Percentiles rank a stretch among this genome's conserved stretches.
Evolutionary conservation across 1,140 invertebrate genomes (phyloP).

Genomic region (Drosophila biarmipes): DNA sequence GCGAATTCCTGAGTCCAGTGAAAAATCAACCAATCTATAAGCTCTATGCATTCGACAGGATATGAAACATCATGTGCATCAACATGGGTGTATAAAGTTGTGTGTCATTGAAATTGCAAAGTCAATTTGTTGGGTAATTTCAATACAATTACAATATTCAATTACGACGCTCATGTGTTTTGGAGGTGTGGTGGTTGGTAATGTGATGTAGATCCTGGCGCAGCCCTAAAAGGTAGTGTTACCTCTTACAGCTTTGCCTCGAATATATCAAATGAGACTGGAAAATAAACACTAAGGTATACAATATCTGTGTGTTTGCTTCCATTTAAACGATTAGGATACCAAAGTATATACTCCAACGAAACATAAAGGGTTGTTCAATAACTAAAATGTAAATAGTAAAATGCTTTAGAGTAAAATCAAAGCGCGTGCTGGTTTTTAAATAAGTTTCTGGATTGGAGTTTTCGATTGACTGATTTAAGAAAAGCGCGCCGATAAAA

Average conservation of each 20-base stretch:
- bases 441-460: constrained; percentile 27
- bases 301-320: constrained; percentile 13
- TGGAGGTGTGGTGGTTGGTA: neutral
- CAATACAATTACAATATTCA: constrained; percentile 18
- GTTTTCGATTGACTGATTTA: constrained; percentile 52
- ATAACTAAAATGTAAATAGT: constrained; percentile 38
- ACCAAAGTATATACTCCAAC: constrained; percentile 7
- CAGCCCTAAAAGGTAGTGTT: neutral
- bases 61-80: constrained; percentile 30
- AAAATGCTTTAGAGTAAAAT: constrained; percentile 58
- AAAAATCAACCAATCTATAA: neutral
- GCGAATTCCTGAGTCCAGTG: no score
- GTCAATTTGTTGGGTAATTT: constrained; percentile 14
- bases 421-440: constrained; percentile 72
- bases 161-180: constrained; percentile 39
- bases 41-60: neutral
- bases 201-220: constrained; percentile 1
- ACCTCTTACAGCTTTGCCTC: neutral
- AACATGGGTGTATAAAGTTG: constrained; percentile 8
- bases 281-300: constrained; percentile 23
- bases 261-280: neutral
- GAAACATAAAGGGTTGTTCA: constrained; percentile 2
- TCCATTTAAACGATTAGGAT: constrained; percentile 28
- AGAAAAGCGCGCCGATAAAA: constrained; percentile 84
- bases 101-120: constrained; percentile 34